Percentiles rank a stretch among this genome's conserved stretches.
Evolutionary conservation across 2,888 invertebrate genomes (phyloP).

Genomic region (Euclidia mi): DNA sequence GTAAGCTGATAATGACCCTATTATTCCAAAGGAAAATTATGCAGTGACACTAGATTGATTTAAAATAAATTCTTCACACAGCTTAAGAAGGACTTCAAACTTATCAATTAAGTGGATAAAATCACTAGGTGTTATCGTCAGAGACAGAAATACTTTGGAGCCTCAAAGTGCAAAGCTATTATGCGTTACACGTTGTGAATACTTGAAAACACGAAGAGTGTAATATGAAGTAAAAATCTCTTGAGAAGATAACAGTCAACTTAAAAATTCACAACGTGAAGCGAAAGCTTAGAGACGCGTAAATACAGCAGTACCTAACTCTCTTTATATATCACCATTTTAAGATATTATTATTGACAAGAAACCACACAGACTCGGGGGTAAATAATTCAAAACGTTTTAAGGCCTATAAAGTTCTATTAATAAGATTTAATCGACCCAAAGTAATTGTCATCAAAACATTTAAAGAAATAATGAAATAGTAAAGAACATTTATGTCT

Average conservation of each 20-base stretch:
- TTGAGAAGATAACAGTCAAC: constrained; percentile 1
- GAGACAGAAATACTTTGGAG: no score
- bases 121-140: no score
- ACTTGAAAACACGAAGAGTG: background rate
- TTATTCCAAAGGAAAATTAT: no score
- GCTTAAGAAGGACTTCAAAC: no score
- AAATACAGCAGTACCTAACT: background rate
- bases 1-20: no score
- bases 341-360: background rate
- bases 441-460: constrained; percentile 13
- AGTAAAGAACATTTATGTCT: constrained; percentile 48
- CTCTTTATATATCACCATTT: background rate
- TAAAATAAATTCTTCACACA: no score
- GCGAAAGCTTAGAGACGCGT: background rate
- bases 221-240: background rate
- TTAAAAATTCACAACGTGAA: background rate
- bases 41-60: no score
- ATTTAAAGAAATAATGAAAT: constrained; percentile 22
- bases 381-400: constrained; percentile 11
- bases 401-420: constrained; percentile 7
- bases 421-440: constrained; percentile 13
- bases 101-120: no score
- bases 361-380: constrained; percentile 1
- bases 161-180: background rate
- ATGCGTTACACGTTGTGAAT: no score